These are phyloP conservation scores for Physocephala rufipes DNA, from an alignment of 2,888 invertebrate species.

Conservation along the genomic window DNA sequence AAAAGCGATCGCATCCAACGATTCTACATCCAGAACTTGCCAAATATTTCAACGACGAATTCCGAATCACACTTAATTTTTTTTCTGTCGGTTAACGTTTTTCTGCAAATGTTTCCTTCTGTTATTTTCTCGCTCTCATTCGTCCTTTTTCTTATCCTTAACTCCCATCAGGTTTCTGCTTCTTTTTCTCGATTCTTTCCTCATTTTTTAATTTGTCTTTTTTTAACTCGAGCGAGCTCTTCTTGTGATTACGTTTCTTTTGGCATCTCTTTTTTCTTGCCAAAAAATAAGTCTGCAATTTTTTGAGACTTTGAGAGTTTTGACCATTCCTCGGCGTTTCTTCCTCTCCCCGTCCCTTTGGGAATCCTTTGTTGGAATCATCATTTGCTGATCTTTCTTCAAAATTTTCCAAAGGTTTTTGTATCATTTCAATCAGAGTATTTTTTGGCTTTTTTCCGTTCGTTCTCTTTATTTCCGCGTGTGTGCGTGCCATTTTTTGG, in stretches of 20 bases:
- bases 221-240: not conserved
- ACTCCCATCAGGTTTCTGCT: not conserved
- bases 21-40: too few species aligned
- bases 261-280: not conserved
- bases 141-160: not conserved
- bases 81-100: not conserved
- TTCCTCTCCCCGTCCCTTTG: not conserved
- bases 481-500: not conserved
- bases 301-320: not conserved
- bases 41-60: constrained; percentile 32
- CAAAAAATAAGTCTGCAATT: not conserved
- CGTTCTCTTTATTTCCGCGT: too few species aligned
- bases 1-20: too few species aligned
- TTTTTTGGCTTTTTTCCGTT: not conserved
- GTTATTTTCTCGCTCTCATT: not conserved
- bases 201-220: not conserved
- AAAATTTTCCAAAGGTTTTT: not conserved
- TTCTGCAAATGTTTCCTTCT: constrained; percentile 24
- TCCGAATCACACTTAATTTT: constrained; percentile 36
- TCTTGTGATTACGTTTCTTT: not conserved
- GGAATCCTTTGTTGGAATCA: not conserved
- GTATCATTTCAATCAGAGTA: not conserved
- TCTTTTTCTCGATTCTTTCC: not conserved
- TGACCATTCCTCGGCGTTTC: not conserved
- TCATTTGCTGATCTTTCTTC: not conserved